These are phyloP conservation scores for Actinostola sp. DNA, from an alignment of 92 coral and sea anemone genomes.

Conservation along the genomic window DNA sequence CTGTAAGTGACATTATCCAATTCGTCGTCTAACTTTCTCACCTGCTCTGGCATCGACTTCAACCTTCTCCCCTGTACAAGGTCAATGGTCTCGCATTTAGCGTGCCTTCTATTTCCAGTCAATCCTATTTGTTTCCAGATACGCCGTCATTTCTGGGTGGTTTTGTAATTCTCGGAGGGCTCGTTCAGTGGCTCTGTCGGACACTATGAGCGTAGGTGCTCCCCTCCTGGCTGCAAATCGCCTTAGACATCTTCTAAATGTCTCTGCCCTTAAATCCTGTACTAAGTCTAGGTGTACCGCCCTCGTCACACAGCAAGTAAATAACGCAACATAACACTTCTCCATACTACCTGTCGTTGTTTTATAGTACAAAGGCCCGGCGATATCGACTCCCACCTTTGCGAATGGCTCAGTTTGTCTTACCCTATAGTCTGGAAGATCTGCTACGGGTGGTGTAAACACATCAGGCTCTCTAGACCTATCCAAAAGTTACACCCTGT, in stretches of 20 bases:
- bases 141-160: background rate
- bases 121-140: background rate
- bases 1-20: background rate
- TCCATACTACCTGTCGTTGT: slow-evolving; percentile 9
- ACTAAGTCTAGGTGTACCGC: slow-evolving; percentile 31
- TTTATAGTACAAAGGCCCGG: slow-evolving; percentile 39
- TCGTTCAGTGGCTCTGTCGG: slow-evolving; percentile 25
- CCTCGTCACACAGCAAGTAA: slow-evolving; percentile 21
- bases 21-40: background rate
- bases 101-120: slow-evolving; percentile 36
- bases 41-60: too few relatives aligned
- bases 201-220: slow-evolving; percentile 18
- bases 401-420: too few relatives aligned
- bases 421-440: slow-evolving; percentile 9
- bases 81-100: slow-evolving; percentile 46
- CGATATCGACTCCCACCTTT: slow-evolving; percentile 34
- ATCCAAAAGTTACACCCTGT: too few relatives aligned
- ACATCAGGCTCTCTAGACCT: too few relatives aligned
- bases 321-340: slow-evolving; percentile 16
- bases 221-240: slow-evolving; percentile 26
- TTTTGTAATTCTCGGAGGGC: slow-evolving; percentile 8
- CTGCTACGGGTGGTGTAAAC: too few relatives aligned
- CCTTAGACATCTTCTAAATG: slow-evolving; percentile 17
- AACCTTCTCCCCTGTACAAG: slow-evolving; percentile 4
- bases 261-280: slow-evolving; percentile 9